phyloP scores from a whole-genome alignment of 2,888 invertebrate genomes.

The Ormyrus nitidulus region DNA sequence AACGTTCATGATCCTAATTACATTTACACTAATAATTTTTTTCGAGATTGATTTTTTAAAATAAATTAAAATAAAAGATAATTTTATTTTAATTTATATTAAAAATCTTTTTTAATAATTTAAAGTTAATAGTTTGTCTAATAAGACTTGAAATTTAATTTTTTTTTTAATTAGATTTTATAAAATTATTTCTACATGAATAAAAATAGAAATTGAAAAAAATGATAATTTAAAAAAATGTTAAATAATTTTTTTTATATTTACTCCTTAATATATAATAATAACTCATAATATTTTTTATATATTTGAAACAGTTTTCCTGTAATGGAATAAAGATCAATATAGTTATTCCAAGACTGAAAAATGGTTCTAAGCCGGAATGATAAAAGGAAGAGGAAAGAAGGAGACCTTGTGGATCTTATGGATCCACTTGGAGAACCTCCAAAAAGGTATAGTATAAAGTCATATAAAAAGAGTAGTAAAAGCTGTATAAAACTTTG shows the following conservation, averaged over 20 bases:
- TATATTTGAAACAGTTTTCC: constrained; percentile 3
- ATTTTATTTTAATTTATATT: no score
- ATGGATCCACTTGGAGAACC: constrained; percentile 72
- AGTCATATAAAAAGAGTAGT: constrained; percentile 22
- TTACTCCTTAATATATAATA: no score
- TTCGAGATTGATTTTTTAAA: no score
- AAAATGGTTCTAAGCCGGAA: constrained; percentile 73
- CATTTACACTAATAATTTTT: no score
- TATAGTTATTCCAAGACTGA: constrained; percentile 27
- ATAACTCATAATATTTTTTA: background rate
- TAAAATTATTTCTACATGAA: background rate
- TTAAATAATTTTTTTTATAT: no score
- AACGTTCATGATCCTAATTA: no score
- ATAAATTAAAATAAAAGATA: no score
- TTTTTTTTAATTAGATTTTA: background rate
- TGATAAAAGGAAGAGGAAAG: constrained; percentile 73
- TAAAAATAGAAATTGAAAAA: no score
- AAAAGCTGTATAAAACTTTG: no score
- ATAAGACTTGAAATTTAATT: background rate
- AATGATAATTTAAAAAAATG: no score
- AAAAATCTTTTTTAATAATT: no score
- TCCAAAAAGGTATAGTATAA: constrained; percentile 69
- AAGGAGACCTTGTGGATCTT: constrained; percentile 74
- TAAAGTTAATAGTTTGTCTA: no score
- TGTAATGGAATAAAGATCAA: constrained; percentile 47